Percentiles rank a stretch among this genome's conserved stretches.
These are phyloP conservation scores for Perccottus glenii DNA, from an alignment of 2,113 vertebrate species.

Conservation along the genomic window DNA sequence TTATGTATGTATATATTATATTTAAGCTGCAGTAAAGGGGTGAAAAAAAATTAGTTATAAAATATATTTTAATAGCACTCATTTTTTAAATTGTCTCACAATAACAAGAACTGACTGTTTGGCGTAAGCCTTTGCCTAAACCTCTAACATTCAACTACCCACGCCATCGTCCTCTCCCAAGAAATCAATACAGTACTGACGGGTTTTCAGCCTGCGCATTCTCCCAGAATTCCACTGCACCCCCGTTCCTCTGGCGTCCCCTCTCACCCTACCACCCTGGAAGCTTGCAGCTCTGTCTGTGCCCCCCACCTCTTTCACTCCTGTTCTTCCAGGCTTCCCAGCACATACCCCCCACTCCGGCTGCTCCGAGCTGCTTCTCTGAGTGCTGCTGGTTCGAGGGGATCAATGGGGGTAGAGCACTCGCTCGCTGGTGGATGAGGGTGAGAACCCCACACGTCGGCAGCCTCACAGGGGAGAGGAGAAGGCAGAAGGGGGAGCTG, in stretches of 20 bases:
- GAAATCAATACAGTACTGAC: conserved; percentile 68
- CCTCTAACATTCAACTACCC: conserved; percentile 2
- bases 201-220: conserved; percentile 46
- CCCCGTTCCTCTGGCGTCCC: conserved; percentile 48
- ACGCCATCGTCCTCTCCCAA: conserved; percentile 1
- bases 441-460: conserved; percentile 72
- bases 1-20: too few species aligned
- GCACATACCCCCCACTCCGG: conserved; percentile 23
- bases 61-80: too few species aligned
- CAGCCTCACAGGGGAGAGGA: conserved; percentile 43
- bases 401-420: conserved; percentile 58
- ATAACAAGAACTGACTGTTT: not conserved
- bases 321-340: not conserved
- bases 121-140: not conserved
- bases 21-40: too few species aligned
- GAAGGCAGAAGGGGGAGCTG: not conserved
- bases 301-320: conserved; percentile 3
- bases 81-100: too few species aligned
- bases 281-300: conserved; percentile 25
- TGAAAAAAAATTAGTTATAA: not conserved
- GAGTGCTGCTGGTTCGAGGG: conserved; percentile 43
- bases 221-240: conserved; percentile 71
- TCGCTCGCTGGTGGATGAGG: conserved; percentile 24
- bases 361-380: conserved; percentile 32
- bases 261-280: conserved; percentile 35